Evolutionary conservation across 2,797 vertebrate genomes (phyloP).

Genomic region (Mallotus villosus): DNA sequence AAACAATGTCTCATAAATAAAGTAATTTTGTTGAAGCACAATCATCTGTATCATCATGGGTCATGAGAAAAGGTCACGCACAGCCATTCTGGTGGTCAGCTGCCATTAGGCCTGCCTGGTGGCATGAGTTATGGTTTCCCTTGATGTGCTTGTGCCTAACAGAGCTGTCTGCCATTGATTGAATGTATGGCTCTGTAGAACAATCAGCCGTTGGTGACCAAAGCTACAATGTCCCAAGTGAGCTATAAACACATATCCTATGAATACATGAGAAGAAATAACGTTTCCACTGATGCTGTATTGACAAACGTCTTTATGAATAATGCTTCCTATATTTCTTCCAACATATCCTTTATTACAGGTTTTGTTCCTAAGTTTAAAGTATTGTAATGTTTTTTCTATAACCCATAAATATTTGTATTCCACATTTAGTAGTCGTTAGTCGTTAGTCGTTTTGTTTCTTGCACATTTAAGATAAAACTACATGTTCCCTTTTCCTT

Average conservation of each 20-base stretch:
- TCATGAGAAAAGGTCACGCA: slow-evolving; percentile 32
- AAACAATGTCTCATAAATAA: slow-evolving; percentile 33
- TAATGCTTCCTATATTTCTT: too few relatives aligned
- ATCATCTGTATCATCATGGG: slow-evolving; percentile 28
- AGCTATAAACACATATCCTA: slow-evolving; percentile 27
- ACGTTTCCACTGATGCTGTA: too few relatives aligned
- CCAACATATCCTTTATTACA: too few relatives aligned
- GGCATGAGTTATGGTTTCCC: slow-evolving; percentile 27
- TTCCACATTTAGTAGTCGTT: too few relatives aligned
- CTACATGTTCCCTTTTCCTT: too few relatives aligned
- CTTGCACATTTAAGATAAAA: too few relatives aligned
- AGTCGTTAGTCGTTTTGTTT: too few relatives aligned
- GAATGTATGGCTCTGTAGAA: slow-evolving; percentile 21
- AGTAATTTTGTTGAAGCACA: slow-evolving; percentile 25
- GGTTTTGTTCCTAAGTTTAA: too few relatives aligned
- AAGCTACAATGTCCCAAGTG: slow-evolving; percentile 12
- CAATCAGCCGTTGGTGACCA: slow-evolving; percentile 16
- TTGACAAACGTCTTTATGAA: too few relatives aligned
- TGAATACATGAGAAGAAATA: not conserved
- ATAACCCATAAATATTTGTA: too few relatives aligned
- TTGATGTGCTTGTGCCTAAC: not conserved
- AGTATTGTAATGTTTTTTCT: too few relatives aligned
- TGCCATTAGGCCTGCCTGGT: slow-evolving; percentile 9
- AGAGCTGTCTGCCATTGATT: not conserved
- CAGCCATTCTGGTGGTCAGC: slow-evolving; percentile 31